Conservation (phyloP, 2,888 invertebrate genomes). For the Platerodrilus igneus region DNA sequence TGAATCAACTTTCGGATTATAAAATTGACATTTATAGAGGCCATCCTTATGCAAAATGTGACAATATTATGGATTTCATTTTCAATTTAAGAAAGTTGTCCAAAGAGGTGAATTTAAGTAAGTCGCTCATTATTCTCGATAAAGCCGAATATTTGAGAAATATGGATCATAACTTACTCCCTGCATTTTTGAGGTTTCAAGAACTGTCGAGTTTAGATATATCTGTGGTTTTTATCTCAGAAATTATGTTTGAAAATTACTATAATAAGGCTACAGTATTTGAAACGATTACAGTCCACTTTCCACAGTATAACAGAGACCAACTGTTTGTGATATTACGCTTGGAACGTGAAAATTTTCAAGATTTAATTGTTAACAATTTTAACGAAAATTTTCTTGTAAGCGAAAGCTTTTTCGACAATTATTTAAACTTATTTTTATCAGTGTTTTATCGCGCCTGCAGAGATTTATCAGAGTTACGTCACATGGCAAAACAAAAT, state of each 20-base stretch:
- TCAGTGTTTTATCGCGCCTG: slow-evolving; percentile 82
- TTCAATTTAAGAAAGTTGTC: slow-evolving; percentile 37
- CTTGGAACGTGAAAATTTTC: slow-evolving; percentile 42
- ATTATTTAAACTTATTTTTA: slow-evolving; percentile 77
- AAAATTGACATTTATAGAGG: slow-evolving; percentile 45
- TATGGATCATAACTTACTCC: slow-evolving; percentile 69
- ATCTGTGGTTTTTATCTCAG: slow-evolving; percentile 71
- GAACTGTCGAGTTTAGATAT: slow-evolving; percentile 70
- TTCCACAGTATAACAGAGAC: slow-evolving; percentile 76
- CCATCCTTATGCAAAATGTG: slow-evolving; percentile 55
- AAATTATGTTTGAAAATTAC: slow-evolving; percentile 78
- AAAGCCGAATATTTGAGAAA: slow-evolving; percentile 74
- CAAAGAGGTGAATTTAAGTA: slow-evolving; percentile 44
- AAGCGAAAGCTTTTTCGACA: slow-evolving; percentile 60
- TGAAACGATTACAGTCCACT: slow-evolving; percentile 69
- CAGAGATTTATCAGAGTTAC: slow-evolving; percentile 78
- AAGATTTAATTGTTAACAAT: slow-evolving; percentile 30
- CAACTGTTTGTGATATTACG: slow-evolving; percentile 55
- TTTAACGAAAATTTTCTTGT: slow-evolving; percentile 30
- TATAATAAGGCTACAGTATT: slow-evolving; percentile 62
- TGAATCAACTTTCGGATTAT: slow-evolving; percentile 55
- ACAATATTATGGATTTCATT: slow-evolving; percentile 65
- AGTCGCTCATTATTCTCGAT: slow-evolving; percentile 68
- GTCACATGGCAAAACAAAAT: slow-evolving; percentile 71
- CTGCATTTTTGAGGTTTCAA: slow-evolving; percentile 66